Evolutionary conservation across 1,140 invertebrate genomes (phyloP).

Genomic region (Aphaenogaster rudis): DNA sequence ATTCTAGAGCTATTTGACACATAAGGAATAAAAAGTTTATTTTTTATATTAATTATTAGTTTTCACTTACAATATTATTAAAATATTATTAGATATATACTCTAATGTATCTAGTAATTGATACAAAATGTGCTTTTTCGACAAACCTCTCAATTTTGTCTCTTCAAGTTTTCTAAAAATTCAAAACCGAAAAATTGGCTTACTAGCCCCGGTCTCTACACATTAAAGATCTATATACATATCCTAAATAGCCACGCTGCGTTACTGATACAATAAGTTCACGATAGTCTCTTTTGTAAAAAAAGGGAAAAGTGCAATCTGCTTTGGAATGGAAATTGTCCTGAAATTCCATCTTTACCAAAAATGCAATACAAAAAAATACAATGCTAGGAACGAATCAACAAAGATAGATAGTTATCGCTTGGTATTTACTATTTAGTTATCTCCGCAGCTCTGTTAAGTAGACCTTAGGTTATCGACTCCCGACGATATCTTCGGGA

Average conservation of each 20-base stretch:
- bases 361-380: conserved; percentile 20
- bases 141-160: no score
- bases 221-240: not conserved
- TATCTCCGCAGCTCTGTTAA: conserved; percentile 37
- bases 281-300: not conserved
- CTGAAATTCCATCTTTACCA: conserved; percentile 65
- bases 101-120: no score
- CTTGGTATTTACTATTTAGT: conserved; percentile 50
- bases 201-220: no score
- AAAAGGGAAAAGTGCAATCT: not conserved
- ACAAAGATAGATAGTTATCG: conserved; percentile 54
- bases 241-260: not conserved
- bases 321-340: not conserved
- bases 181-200: no score
- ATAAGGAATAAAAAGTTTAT: no score
- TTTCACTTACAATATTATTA: no score
- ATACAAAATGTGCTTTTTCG: no score
- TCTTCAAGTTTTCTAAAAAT: no score
- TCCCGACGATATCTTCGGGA: conserved; percentile 54
- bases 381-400: conserved; percentile 14
- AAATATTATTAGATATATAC: no score
- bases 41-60: no score
- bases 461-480: conserved; percentile 50
- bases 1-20: no score
- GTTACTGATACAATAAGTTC: not conserved